phyloP scores from a whole-genome alignment of 2,888 invertebrate species.

The Malachius bipustulatus region DNA sequence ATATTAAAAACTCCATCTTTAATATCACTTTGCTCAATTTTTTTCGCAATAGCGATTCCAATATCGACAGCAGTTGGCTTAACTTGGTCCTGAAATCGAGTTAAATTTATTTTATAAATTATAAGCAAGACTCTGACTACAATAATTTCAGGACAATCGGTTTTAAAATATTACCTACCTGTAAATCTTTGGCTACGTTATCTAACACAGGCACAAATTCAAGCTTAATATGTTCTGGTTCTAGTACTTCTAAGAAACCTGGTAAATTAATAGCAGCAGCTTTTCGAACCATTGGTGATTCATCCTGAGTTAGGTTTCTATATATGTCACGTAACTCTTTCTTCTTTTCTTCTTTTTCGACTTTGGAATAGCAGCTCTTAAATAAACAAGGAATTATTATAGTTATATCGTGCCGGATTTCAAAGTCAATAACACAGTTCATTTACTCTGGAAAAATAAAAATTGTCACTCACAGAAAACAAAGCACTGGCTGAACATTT shows the following conservation, averaged over 20 bases:
- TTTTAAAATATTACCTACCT: conserved; percentile 22
- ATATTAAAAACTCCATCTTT: conserved; percentile 26
- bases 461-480: conserved; percentile 22
- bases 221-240: conserved; percentile 25
- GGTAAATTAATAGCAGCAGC: conserved; percentile 25
- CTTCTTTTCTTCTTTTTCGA: conserved; percentile 25
- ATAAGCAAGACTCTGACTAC: too few species aligned
- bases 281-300: conserved; percentile 29
- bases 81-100: conserved; percentile 28
- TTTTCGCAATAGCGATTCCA: conserved; percentile 22
- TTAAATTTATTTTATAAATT: not conserved
- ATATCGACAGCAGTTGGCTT: conserved; percentile 19
- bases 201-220: conserved; percentile 31
- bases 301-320: conserved; percentile 27
- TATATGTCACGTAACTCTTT: conserved; percentile 26
- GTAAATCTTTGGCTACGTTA: conserved; percentile 28
- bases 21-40: conserved; percentile 24
- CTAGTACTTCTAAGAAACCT: conserved; percentile 25
- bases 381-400: too few species aligned
- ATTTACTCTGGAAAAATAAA: conserved; percentile 1
- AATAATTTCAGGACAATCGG: too few species aligned
- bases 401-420: not conserved
- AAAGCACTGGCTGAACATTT: conserved; percentile 27
- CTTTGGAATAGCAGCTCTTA: conserved; percentile 29
- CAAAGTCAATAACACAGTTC: not conserved